A percentile compares a stretch with the other conserved stretches of the same genome.
These are phyloP conservation scores for Musca vetustissima DNA, from an alignment of 1,140 invertebrate genomes.

Conservation along the genomic window DNA sequence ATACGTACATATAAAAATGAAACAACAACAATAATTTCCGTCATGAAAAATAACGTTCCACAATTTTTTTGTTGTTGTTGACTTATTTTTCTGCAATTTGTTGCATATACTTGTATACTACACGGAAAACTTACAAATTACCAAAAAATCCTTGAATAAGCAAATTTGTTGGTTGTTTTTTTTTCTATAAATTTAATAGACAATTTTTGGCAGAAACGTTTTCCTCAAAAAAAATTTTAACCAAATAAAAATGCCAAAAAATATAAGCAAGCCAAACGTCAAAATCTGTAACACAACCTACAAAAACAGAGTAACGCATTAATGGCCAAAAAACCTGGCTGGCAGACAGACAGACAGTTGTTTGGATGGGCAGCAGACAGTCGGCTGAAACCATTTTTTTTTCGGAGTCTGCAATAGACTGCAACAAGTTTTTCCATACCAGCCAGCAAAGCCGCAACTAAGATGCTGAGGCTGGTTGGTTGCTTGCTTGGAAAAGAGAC, in stretches of 20 bases:
- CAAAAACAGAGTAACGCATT: neutral
- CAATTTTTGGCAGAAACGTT: no score
- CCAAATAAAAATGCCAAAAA: slow-evolving; percentile 3
- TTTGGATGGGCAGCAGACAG: no score
- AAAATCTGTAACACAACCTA: slow-evolving; percentile 9
- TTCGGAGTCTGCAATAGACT: no score
- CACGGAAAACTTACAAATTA: neutral
- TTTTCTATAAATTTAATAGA: neutral
- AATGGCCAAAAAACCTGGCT: no score
- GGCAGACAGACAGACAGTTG: no score
- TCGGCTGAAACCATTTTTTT: no score
- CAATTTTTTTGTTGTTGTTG: no score
- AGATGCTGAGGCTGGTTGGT: neutral
- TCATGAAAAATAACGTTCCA: no score
- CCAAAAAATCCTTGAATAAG: neutral
- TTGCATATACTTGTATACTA: neutral
- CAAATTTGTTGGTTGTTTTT: neutral
- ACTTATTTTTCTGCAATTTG: no score
- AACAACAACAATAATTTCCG: no score
- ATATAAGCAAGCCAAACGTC: neutral
- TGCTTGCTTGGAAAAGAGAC: neutral
- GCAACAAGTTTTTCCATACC: neutral
- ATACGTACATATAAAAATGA: no score
- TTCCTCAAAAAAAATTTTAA: neutral
- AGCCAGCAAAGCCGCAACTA: no score